phyloP scores from a whole-genome alignment of 1,140 invertebrate species.

The Drosophila pallidifrons region DNA sequence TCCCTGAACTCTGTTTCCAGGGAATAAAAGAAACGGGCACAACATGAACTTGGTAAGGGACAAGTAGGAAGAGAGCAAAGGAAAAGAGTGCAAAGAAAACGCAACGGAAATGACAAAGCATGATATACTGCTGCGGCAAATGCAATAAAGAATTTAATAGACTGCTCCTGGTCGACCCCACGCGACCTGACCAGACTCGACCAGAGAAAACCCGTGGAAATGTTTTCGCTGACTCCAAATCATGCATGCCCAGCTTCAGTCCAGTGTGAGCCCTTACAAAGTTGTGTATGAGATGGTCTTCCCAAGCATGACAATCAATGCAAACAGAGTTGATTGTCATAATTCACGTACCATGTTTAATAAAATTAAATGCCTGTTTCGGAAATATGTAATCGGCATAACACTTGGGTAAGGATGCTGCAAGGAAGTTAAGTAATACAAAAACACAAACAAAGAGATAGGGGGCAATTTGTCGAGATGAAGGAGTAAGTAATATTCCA shows the following conservation, averaged over 20 bases:
- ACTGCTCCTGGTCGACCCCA: conserved; percentile 70
- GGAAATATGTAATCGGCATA: conserved; percentile 79
- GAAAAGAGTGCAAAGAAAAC: conserved; percentile 75
- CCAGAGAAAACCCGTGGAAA: conserved; percentile 23
- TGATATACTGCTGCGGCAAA: conserved; percentile 83
- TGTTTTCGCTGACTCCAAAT: conserved; percentile 70
- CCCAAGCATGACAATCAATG: conserved; percentile 52
- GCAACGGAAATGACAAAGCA: conserved; percentile 83
- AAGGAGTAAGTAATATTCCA: too few relatives aligned
- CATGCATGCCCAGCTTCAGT: not conserved
- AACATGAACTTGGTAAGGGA: conserved; percentile 13
- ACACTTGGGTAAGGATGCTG: conserved; percentile 51
- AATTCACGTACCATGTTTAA: conserved; percentile 82
- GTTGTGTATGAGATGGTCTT: conserved; percentile 2
- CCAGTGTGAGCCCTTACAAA: conserved; percentile 32
- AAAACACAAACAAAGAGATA: too few relatives aligned
- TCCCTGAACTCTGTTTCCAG: conserved; percentile 15
- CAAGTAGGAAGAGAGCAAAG: conserved; percentile 1
- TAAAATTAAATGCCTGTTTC: conserved; percentile 83
- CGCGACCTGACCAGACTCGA: conserved; percentile 11
- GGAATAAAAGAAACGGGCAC: conserved; percentile 65
- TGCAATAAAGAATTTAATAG: conserved; percentile 84
- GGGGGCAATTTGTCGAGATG: too few relatives aligned
- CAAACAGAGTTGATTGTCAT: conserved; percentile 70
- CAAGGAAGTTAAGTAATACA: too few relatives aligned